Evolutionary conservation across 2,888 invertebrate species (phyloP).

Genomic region (Kuschelorhynchus macadamiae): DNA sequence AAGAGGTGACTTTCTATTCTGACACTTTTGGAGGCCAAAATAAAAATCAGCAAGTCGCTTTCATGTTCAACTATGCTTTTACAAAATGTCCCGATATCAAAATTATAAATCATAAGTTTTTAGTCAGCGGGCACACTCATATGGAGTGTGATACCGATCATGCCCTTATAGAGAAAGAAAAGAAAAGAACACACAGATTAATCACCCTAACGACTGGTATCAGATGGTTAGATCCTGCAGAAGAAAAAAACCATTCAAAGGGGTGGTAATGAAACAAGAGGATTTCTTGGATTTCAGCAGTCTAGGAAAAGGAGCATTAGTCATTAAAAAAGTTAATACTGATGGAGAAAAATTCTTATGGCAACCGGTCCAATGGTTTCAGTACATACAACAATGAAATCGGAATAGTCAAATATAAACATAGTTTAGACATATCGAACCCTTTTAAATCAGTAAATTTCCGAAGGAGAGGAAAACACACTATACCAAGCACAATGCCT

Average conservation of each 20-base stretch:
- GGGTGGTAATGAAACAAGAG: conserved; percentile 24
- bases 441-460: conserved; percentile 19
- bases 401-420: conserved; percentile 22
- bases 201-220: conserved; percentile 23
- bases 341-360: conserved; percentile 25
- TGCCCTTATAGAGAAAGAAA: conserved; percentile 46
- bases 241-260: conserved; percentile 19
- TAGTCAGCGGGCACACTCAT: conserved; percentile 49
- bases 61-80: conserved; percentile 14
- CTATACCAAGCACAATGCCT: conserved; percentile 9
- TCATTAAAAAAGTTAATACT: conserved; percentile 20
- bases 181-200: conserved; percentile 9
- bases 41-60: conserved; percentile 21
- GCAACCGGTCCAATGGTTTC: conserved; percentile 24
- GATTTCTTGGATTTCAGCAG: conserved; percentile 18
- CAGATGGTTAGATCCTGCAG: conserved; percentile 20
- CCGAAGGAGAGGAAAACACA: conserved; percentile 11
- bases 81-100: too few species aligned
- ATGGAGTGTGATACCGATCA: conserved; percentile 54
- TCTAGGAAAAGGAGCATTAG: conserved; percentile 10
- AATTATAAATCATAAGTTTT: too few species aligned
- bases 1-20: conserved; percentile 26
- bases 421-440: background rate
- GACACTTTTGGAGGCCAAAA: conserved; percentile 30
- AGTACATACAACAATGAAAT: conserved; percentile 14